Evolutionary conservation across 2,797 vertebrate genomes (phyloP).

Genomic region (Diplodus puntazzo): DNA sequence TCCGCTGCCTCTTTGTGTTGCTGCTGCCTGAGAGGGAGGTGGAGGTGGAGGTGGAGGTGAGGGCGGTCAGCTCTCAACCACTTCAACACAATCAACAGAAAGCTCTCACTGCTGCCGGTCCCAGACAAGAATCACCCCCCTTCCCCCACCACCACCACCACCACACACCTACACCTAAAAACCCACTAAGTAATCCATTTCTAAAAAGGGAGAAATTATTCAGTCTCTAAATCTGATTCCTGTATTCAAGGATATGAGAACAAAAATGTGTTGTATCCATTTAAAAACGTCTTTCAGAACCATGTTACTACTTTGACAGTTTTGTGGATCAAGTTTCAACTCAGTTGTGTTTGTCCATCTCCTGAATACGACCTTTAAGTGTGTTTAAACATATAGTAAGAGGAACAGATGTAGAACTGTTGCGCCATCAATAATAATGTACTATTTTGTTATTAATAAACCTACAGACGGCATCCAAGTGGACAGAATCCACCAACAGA

Average conservation of each 20-base stretch:
- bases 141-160: too few species aligned
- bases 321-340: too few species aligned
- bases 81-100: conserved; percentile 55
- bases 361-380: too few species aligned
- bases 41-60: conserved; percentile 17
- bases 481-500: not conserved
- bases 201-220: not conserved
- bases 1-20: conserved; percentile 55
- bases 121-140: not conserved
- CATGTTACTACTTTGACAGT: too few species aligned
- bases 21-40: conserved; percentile 28
- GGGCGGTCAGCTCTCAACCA: conserved; percentile 38
- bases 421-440: not conserved
- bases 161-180: not conserved
- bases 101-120: conserved; percentile 37
- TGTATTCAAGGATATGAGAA: not conserved
- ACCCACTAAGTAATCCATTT: not conserved
- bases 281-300: too few species aligned
- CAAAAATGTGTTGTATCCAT: too few species aligned
- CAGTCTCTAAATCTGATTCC: not conserved
- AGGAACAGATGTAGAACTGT: too few species aligned
- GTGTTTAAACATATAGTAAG: too few species aligned
- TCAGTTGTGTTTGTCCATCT: too few species aligned
- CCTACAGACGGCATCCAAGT: not conserved
- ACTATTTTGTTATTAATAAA: not conserved